Conservation (phyloP, 2,113 vertebrate species). For the Tachuris rubrigastra region DNA sequence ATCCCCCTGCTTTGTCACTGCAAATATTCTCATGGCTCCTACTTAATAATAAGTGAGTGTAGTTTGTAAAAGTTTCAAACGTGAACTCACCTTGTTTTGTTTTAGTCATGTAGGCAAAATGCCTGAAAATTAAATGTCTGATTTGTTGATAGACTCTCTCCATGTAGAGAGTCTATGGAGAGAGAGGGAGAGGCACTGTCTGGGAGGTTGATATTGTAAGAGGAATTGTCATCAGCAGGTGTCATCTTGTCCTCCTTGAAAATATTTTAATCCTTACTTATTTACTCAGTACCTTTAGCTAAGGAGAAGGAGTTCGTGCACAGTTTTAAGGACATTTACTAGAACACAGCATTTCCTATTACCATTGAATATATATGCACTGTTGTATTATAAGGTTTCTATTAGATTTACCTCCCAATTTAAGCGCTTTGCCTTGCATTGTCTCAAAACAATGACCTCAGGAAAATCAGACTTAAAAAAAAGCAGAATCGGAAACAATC, state of each 20-base stretch:
- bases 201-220: background rate
- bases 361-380: background rate
- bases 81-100: background rate
- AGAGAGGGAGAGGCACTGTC: background rate
- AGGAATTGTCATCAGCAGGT: background rate
- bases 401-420: background rate
- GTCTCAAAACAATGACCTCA: background rate
- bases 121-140: background rate
- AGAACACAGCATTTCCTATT: background rate
- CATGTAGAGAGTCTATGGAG: background rate
- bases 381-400: background rate
- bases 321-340: background rate
- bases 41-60: background rate
- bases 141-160: background rate
- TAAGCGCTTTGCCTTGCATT: background rate
- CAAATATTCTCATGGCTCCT: background rate
- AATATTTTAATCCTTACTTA: background rate
- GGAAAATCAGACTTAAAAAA: background rate
- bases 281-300: accelerated
- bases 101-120: background rate
- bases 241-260: background rate
- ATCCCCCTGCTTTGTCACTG: background rate
- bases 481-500: background rate
- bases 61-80: background rate
- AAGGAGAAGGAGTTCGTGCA: background rate